These are phyloP conservation scores for Scelioninae gen. 1 DNA, from an alignment of 2,888 invertebrate genomes.

Conservation along the genomic window DNA sequence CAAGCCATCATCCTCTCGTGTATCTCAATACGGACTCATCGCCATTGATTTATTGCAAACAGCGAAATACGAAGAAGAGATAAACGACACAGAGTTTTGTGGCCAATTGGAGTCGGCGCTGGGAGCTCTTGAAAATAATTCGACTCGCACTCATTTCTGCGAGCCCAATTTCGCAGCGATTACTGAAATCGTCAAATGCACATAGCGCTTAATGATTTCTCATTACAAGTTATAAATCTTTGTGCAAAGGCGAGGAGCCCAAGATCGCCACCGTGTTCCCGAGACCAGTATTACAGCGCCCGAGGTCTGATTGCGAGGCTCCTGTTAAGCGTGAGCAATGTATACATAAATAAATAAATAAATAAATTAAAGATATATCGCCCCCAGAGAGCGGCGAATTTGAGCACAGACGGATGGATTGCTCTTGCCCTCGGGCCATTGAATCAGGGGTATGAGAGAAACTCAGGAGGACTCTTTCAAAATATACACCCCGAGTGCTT, in stretches of 20 bases:
- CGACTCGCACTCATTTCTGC: conserved; percentile 59
- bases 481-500: conserved; percentile 58
- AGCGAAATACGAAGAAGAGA: conserved; percentile 48
- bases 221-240: conserved; percentile 84
- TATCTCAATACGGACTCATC: conserved; percentile 62
- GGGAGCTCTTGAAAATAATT: conserved; percentile 33
- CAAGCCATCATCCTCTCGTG: conserved; percentile 43
- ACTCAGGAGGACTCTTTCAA: conserved; percentile 47
- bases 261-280: conserved; percentile 61
- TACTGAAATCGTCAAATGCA: conserved; percentile 84
- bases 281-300: conserved; percentile 67
- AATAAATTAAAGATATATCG: conserved; percentile 69
- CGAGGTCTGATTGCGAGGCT: conserved; percentile 73
- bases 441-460: conserved; percentile 45
- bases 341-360: conserved; percentile 72
- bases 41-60: conserved; percentile 61
- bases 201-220: conserved; percentile 84
- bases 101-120: too few species aligned
- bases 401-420: conserved; percentile 54
- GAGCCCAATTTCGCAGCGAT: conserved; percentile 81
- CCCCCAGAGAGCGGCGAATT: conserved; percentile 46
- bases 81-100: conserved; percentile 46
- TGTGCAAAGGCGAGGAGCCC: conserved; percentile 65
- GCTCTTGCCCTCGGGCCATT: conserved; percentile 38
- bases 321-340: conserved; percentile 72